Evolutionary conservation across 1,140 invertebrate genomes (phyloP), one percentile per base, ranked within the genome.

Genomic region (Cyclargus thomasi): DNA sequence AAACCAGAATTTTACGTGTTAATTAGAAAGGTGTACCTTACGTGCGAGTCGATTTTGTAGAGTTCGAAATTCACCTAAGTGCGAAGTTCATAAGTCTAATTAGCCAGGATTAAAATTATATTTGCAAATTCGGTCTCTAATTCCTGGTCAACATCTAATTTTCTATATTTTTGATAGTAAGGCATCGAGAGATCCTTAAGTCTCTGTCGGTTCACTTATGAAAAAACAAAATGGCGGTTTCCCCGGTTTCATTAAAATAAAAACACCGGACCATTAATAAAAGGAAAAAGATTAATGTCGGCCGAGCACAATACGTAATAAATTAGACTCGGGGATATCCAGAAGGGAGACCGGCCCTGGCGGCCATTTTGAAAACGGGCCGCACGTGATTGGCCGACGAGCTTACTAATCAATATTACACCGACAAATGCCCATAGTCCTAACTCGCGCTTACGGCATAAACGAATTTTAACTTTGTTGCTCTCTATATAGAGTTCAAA

Each of bases 281-380:
- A 81, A 80, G 79, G 77, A 83, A 82, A 85, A 87, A 87, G 85
- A 86, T 87, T 85, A 87, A 87, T 87, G 85, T 82, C 78, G 67
- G 75, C 62, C 21, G 65, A 70, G 73, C 73, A 87, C 85, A 85
- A 86, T 82, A 79, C 79, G 81, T 88, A 82, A 88, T 88, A 86
- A 86, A 88, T 88, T 88, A 85, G 75, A 79, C 70, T 65, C 75
- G 69, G 67, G 75, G 78, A 81, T 82, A 79, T 82, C 66, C 77
- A 70, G 67, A 70, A 76, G 77, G 78, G 80, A 75, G 74, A 74
- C 67, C 74, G 71, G 77, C 80, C 80, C 80, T 72, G 73, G 74
- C 77, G 71, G 85, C 85, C 85, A 88, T 88, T 29, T 84, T 85
- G 75, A 23, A 55, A 68, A 70, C 67, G 65, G 63, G 64, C 16